phyloP scores from a whole-genome alignment of 2,797 vertebrate genomes.

The Chloroceryle amazona region DNA sequence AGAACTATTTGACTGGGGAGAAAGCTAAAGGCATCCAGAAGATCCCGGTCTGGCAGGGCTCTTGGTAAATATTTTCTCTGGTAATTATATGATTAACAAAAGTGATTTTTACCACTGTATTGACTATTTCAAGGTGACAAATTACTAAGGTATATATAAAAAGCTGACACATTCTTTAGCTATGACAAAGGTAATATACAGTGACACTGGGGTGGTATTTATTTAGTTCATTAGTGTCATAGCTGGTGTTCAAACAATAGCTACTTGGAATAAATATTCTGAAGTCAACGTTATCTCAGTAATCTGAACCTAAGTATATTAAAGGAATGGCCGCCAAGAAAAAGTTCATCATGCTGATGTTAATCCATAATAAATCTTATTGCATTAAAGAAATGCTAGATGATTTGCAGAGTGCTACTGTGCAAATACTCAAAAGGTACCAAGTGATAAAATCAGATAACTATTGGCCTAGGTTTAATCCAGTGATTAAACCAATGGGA shows the following conservation, averaged over 20 bases:
- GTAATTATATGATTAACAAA: not conserved
- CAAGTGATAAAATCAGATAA: constrained; percentile 34
- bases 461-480: constrained; percentile 41
- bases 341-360: not conserved
- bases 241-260: not conserved
- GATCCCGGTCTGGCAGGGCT: not conserved
- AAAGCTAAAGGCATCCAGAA: not conserved
- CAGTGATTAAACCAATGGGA: constrained; percentile 46
- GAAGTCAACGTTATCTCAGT: not conserved
- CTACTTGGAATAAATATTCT: not conserved
- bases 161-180: not conserved
- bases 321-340: not conserved
- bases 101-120: not conserved
- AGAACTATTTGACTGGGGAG: not conserved
- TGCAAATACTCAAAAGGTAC: constrained; percentile 47
- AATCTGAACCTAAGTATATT: not conserved
- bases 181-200: not conserved
- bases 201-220: not conserved
- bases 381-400: constrained; percentile 44
- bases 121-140: not conserved
- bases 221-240: not conserved
- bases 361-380: constrained; percentile 32
- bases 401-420: constrained; percentile 33
- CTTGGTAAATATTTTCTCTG: not conserved
- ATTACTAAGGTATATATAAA: not conserved